A percentile compares a stretch with the other conserved stretches of the same genome.
Conservation (phyloP, 2,888 invertebrate genomes). For the Stegophylla sp. region DNA sequence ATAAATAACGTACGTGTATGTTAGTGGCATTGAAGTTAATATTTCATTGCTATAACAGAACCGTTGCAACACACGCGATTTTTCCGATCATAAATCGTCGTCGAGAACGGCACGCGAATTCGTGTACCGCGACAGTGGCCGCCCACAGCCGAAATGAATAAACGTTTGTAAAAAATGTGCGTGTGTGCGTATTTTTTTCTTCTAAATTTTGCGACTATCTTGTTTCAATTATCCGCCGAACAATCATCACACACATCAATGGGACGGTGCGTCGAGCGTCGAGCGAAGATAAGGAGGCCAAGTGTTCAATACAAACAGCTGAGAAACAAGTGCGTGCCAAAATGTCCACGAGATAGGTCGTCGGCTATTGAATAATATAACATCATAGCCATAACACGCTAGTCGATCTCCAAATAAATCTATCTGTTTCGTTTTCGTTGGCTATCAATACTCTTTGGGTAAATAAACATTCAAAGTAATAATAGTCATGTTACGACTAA, state of each 20-base stretch:
- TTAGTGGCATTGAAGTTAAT: slow-evolving; percentile 36
- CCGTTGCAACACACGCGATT: slow-evolving; percentile 12
- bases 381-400: too few relatives aligned
- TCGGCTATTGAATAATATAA: too few relatives aligned
- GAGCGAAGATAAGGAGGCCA: slow-evolving; percentile 56
- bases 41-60: background rate
- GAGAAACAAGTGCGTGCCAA: slow-evolving; percentile 30
- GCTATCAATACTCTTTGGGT: too few relatives aligned
- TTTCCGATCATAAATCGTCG: background rate
- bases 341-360: background rate
- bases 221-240: background rate
- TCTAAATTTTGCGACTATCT: background rate
- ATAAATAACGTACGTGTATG: slow-evolving; percentile 23
- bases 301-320: slow-evolving; percentile 57
- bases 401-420: too few relatives aligned
- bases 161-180: background rate
- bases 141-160: background rate
- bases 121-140: background rate
- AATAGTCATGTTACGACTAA: too few relatives aligned
- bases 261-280: background rate
- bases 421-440: too few relatives aligned
- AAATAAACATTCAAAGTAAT: too few relatives aligned
- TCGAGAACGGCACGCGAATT: background rate
- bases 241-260: background rate
- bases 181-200: background rate